Conservation (phyloP, 1,140 invertebrate species). For the Diorhabda sublineata region DNA sequence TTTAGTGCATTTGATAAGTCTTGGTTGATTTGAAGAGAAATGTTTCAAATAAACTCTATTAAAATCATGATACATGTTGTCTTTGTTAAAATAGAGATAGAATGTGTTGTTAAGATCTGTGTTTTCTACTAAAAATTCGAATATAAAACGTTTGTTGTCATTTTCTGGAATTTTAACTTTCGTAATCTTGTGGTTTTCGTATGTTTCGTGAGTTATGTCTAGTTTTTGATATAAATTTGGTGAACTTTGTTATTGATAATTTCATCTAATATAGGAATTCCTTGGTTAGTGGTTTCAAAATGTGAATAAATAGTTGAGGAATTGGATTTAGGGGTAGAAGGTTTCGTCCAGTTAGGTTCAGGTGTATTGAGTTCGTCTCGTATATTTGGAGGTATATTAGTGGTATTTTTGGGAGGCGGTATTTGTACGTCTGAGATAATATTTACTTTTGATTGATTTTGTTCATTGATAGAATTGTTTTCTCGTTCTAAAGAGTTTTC, state of each 20-base stretch:
- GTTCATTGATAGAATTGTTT: not conserved
- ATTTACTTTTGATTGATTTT: not conserved
- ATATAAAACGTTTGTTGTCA: slow-evolving; percentile 17
- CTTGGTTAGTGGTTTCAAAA: not conserved
- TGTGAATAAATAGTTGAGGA: not conserved
- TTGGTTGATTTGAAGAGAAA: slow-evolving; percentile 16
- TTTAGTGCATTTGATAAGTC: slow-evolving; percentile 16
- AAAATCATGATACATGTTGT: slow-evolving; percentile 13
- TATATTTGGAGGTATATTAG: not conserved
- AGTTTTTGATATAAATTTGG: not conserved
- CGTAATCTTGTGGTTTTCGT: slow-evolving; percentile 17
- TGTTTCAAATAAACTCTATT: slow-evolving; percentile 18
- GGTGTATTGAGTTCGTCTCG: no score
- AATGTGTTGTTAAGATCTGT: slow-evolving; percentile 14
- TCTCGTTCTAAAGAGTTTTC: not conserved
- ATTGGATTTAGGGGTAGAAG: not conserved
- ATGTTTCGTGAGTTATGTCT: not conserved
- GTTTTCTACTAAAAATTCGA: slow-evolving; percentile 16
- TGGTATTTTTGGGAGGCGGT: not conserved
- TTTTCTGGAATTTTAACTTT: slow-evolving; percentile 14
- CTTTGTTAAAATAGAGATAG: slow-evolving; percentile 14
- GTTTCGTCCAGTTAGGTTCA: not conserved
- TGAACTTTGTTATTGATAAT: slow-evolving; percentile 3
- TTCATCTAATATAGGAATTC: not conserved
- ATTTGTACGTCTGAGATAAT: slow-evolving; percentile 8